A percentile compares a stretch with the other conserved stretches of the same genome.
Evolutionary conservation across 1,140 invertebrate genomes (phyloP).

Genomic region (Mylabris phalerata): DNA sequence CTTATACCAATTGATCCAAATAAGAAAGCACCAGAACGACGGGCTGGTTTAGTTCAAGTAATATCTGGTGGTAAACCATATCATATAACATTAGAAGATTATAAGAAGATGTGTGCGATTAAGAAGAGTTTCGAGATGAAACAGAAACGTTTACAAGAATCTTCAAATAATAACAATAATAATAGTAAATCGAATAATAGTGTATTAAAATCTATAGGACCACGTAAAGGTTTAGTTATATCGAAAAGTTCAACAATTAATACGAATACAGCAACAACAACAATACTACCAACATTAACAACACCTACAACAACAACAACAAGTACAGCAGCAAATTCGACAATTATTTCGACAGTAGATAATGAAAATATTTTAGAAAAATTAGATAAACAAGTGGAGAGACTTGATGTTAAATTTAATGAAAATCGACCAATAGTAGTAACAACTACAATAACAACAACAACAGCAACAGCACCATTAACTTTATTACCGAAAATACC

Average conservation of each 20-base stretch:
- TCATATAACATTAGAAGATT: slow-evolving; percentile 61
- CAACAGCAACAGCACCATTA: slow-evolving; percentile 16
- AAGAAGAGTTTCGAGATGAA: slow-evolving; percentile 53
- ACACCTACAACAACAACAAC: slow-evolving; percentile 28
- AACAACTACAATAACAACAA: slow-evolving; percentile 8
- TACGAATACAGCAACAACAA: not conserved
- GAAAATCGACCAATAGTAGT: slow-evolving; percentile 2
- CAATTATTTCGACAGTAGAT: slow-evolving; percentile 10
- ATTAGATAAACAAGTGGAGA: slow-evolving; percentile 34
- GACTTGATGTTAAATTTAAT: slow-evolving; percentile 28
- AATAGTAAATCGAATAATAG: slow-evolving; percentile 3
- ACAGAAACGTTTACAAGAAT: slow-evolving; percentile 44
- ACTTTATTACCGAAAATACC: slow-evolving; percentile 61
- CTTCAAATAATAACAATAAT: slow-evolving; percentile 19
- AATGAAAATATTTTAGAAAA: slow-evolving; percentile 33
- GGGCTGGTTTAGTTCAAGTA: slow-evolving; percentile 46
- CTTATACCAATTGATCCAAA: slow-evolving; percentile 54
- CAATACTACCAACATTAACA: not conserved
- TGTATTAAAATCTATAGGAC: slow-evolving; percentile 21
- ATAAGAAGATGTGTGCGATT: slow-evolving; percentile 62
- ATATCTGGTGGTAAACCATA: slow-evolving; percentile 58
- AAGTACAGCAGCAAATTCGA: slow-evolving; percentile 36
- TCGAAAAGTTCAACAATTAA: slow-evolving; percentile 26
- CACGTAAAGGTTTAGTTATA: slow-evolving; percentile 29
- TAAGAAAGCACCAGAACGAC: slow-evolving; percentile 31